These are phyloP conservation scores for Passer montanus DNA, from an alignment of 2,113 vertebrate species.

Conservation along the genomic window DNA sequence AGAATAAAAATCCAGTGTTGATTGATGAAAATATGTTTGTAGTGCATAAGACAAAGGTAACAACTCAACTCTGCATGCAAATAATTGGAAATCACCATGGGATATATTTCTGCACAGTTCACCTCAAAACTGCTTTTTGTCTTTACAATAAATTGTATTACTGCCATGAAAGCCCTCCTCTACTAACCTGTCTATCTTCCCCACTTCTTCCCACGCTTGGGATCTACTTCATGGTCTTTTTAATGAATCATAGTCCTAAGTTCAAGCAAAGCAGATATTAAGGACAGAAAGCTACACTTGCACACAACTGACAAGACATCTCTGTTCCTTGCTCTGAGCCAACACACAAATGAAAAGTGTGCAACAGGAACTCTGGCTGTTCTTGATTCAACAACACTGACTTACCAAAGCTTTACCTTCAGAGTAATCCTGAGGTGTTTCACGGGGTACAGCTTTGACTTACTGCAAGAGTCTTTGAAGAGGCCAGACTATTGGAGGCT, in stretches of 20 bases:
- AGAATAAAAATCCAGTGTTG: neutral
- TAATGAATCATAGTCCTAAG: neutral
- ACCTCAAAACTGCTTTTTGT: neutral
- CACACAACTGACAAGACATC: neutral
- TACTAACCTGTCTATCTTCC: neutral
- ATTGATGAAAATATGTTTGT: neutral
- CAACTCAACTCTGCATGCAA: neutral
- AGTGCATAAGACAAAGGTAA: neutral
- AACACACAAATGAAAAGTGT: neutral
- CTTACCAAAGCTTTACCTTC: neutral
- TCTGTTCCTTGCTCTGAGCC: neutral
- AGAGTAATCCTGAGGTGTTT: neutral
- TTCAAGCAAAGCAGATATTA: neutral
- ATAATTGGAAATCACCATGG: rapidly evolving
- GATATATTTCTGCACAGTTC: neutral
- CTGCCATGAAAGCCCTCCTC: neutral
- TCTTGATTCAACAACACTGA: neutral
- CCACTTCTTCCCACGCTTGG: neutral
- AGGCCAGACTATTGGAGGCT: neutral
- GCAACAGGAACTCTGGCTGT: neutral
- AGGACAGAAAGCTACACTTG: neutral
- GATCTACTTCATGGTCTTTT: neutral
- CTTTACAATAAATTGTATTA: neutral
- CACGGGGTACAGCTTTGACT: neutral
- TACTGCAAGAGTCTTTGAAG: neutral